These are phyloP conservation scores for Scolopax mira DNA, from an alignment of 2,113 vertebrate genomes.

Conservation along the genomic window DNA sequence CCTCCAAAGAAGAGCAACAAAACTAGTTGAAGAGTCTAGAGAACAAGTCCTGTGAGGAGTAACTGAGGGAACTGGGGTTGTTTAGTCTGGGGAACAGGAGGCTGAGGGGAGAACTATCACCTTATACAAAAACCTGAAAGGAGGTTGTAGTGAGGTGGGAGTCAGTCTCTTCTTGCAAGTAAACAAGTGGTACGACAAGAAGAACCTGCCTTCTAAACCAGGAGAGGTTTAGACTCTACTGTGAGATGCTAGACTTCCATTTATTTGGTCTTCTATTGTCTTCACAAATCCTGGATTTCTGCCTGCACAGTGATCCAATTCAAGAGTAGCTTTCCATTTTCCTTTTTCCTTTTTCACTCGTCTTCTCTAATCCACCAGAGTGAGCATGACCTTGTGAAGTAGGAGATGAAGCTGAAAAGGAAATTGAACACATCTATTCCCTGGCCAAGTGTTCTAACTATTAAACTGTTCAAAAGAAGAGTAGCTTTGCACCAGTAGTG, in stretches of 20 bases:
- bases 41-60: neutral
- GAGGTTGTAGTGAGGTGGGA: neutral
- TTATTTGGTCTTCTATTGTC: neutral
- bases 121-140: neutral
- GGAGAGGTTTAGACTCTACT: neutral
- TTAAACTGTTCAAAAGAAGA: neutral
- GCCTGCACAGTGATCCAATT: neutral
- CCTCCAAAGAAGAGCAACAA: neutral
- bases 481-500: neutral
- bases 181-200: neutral
- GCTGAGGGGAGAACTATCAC: neutral
- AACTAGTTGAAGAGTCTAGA: neutral
- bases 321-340: neutral
- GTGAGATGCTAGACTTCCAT: neutral
- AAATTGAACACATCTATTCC: neutral
- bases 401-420: neutral
- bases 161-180: neutral
- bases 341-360: neutral
- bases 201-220: too few relatives aligned
- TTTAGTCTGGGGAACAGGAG: neutral
- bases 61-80: neutral
- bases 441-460: neutral
- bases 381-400: neutral
- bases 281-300: neutral
- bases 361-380: neutral